Base-by-base conservation (phyloP, 2,797 vertebrate species). In the Sebastes nivosus region DNA sequence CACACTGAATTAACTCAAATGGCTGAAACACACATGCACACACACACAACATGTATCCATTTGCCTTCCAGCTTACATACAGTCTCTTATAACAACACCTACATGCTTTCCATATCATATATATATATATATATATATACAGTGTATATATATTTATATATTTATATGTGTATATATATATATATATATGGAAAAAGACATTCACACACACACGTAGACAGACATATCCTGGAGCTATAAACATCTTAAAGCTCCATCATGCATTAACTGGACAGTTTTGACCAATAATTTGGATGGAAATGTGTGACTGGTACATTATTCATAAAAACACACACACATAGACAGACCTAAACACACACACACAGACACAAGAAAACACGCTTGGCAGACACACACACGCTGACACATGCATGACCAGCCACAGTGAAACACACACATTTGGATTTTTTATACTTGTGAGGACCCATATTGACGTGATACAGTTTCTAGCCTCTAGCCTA, bases 1-100 rank as follows among this genome's bases (percentile, higher is more conserved):
- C 80, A 70, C 84, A 84, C 34, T 34, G 50, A 72, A 52, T 72
- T 32, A 72, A 73, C 63, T 82, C 24, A 71, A 30, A 74, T 22
- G n/a, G 54, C 50, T 42, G 54, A 66, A 36, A 82, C 79, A 60
- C 67, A 36, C 52, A 36, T 34, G 30, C 36, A 12, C 14, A 55
- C 61, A 55, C 60, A 57, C 64, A 34, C 38, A 22, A 34, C 50
- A 54, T 1, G 11, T 32, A 68, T 67, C 46, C 10, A 5, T 78
- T 68, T 50, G 22, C 36, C 55, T 70, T 22, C 29, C 67, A 83
- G 58, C 10, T 20, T 4, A 30, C 8, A 58, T 11, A 38, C 6
- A 57, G 32, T 25, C 14, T 58, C 25, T 60, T 20, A n/a, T 30
- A 32, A n/a, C 22, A 14, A 61, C 1, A 10, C 8, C 8, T 9